Base-by-base conservation (phyloP, 2,797 vertebrate genomes). In the Bovichtus diacanthus region DNA sequence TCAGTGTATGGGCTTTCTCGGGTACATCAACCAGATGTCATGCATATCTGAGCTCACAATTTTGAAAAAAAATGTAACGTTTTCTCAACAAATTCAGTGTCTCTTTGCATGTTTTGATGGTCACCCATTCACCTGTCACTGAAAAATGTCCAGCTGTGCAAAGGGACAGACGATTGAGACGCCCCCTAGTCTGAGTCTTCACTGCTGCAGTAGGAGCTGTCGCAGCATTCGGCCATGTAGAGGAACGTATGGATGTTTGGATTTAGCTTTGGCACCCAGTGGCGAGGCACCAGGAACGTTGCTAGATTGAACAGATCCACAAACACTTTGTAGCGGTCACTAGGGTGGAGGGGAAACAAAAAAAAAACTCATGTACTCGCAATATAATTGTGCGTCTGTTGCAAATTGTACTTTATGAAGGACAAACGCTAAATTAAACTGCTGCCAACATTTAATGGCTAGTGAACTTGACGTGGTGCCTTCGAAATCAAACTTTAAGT, bases 271-370 rank as follows among this genome's bases (percentile, higher is more conserved):
- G 98, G 98, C 72, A 99, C 92, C 98, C 98, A 99, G 78, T 95
- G 86, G 63, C 97, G 95, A 54, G 98, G 98, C 63, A 99, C 93
- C 89, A 99, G 92, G 88, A 96, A 99, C 0, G 96, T 97, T 19
- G 98, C 98, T 88, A 99, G 95, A 91, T 99, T 99, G 94, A 99
- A 99, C 82, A 99, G 94, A 88, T 99, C 98, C 91, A 99, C 97
- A 71, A 99, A 99, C 25, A 99, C 98, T 84, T 99, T 99, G 95
- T 99, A 99, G 75, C 98, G 97, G 87, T 99, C 98, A 81, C 98
- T 99, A 72, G 82, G 87, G 78, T 71, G 31, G n/a, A 8, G 31
- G 77, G 69, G 21, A 92, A 63, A 76, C 50, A 8, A 64, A 41
- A 19, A 2, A 50, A 66, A 27, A 39, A 47, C n/a, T 38, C 18